Evolutionary conservation across 2,113 vertebrate species (phyloP), one percentile per base, ranked within the genome.

Genomic region (Odocoileus virginianus): DNA sequence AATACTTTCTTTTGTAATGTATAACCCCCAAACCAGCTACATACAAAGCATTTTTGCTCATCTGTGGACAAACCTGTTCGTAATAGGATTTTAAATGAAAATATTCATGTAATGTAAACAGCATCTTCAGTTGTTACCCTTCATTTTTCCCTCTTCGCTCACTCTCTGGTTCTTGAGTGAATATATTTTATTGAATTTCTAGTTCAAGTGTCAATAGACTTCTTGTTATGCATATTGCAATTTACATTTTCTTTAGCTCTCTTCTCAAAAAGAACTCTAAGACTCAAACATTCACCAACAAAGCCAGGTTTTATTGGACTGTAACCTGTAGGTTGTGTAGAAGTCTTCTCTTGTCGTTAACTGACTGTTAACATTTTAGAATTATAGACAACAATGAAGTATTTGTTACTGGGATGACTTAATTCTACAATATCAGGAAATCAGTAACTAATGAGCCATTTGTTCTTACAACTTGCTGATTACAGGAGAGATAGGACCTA

Each of bases 341-440:
- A 97, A 91, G 19, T 97, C 98, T 97, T 95, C 54, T 97, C 52
- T 83, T 98, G 60, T 97, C 92, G 36, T 60, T 96, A 96, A 28
- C 93, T 98, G 92, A 98, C 84, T 84, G 96, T 96, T 98, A 97
- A 92, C 96, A 89, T 97, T 94, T 84, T 94, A 97, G 1, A 16
- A 97, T 76, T 97, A 58, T 21, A 0, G 87, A 97, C 81, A 94
- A 52, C 89, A 98, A 67, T 98, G 91, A 98, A 98, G 98, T 98
- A 98, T 97, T 97, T 98, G 97, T 98, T 97, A 97, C 93, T 93
- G 58, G 92, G 27, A 55, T 96, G 81, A 96, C 96, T 98, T 94
- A 98, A 79, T 98, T 98, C 93, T 96, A 95, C 55, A 94, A 33
- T 98, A 97, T 97, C 98, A 98, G 92, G 97, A 97, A 97, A 98